Base-by-base conservation (phyloP, 2,113 vertebrate species). In the Platysternon megacephalum region DNA sequence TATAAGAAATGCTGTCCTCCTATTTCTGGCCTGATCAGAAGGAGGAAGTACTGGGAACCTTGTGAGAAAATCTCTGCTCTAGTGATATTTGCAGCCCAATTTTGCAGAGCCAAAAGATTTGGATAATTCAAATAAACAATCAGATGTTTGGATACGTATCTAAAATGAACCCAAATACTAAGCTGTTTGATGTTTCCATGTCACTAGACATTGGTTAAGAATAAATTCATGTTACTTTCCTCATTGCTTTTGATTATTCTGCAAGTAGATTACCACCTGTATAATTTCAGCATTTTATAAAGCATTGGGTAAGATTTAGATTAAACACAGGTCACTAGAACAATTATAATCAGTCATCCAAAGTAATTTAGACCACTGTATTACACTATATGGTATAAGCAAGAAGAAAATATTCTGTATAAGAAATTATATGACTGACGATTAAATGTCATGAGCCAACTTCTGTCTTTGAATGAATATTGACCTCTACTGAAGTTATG, bases 181-280 rank as follows among this genome's bases (percentile, higher is more conserved):
- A 24, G 9, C 76, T 58, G 90, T 12, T 80, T 90, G 39, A 42
- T 86, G 17, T 84, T 96, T 93, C 84, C 16, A 74, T 93, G 88
- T 90, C 94, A 94, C 96, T 96, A 90, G 72, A 21, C 79, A 46
- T 86, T 96, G 95, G 95, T 95, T 96, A 95, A 97, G 93, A 95
- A 96, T 96, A 94, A 96, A 94, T 88, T 96, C 84, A 85, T 90
- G 82, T 96, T 96, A 95, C 84, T 87, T 92, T 91, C 29, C 51
- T 95, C 93, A 78, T 92, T 95, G 90, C 35, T 96, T 96, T 94
- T 87, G 94, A 93, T 97, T 96, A 95, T 84, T 89, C 86, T 95
- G 89, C 96, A 95, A 96, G 93, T 97, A 95, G 96, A 93, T 97
- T 93, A 93, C 85, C 91, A 94, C 93, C 89, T 85, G 88, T 87